Evolutionary conservation across 2,888 invertebrate species (phyloP).

Genomic region (Ernsta delagoae): DNA sequence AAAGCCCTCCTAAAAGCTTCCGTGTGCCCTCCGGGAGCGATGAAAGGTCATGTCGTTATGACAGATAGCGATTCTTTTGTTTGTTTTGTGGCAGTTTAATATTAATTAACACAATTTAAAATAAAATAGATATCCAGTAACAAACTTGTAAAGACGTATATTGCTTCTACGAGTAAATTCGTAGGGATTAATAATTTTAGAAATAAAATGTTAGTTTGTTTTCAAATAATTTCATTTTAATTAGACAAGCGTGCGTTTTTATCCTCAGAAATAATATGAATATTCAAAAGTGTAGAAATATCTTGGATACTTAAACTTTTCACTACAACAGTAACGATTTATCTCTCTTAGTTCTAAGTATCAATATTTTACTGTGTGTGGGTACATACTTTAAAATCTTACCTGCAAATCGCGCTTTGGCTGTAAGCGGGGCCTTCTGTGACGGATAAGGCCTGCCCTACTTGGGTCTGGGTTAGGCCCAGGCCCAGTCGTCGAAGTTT

Average conservation of each 20-base stretch:
- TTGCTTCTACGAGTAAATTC: too few relatives aligned
- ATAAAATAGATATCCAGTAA: neutral
- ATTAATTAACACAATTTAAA: slow-evolving; percentile 13
- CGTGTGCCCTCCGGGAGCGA: slow-evolving; percentile 40
- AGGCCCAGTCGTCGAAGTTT: slow-evolving; percentile 96
- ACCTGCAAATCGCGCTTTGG: slow-evolving; percentile 99
- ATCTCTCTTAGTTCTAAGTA: neutral
- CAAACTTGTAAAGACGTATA: neutral
- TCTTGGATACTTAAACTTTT: neutral
- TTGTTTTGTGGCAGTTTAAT: slow-evolving; percentile 16
- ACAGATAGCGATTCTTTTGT: slow-evolving; percentile 23
- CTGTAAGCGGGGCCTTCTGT: slow-evolving; percentile 99
- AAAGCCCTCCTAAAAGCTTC: slow-evolving; percentile 13
- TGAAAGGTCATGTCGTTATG: slow-evolving; percentile 37
- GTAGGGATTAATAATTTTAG: neutral
- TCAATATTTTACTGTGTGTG: neutral
- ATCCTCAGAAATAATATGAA: slow-evolving; percentile 49
- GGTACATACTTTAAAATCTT: slow-evolving; percentile 50
- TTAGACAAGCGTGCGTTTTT: slow-evolving; percentile 74
- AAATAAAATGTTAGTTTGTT: neutral
- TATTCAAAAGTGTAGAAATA: neutral
- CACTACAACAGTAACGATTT: neutral
- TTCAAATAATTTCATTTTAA: neutral
- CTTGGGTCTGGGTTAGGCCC: slow-evolving; percentile 98
- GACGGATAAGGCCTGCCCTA: slow-evolving; percentile 97